Base-by-base conservation (phyloP, 2,888 invertebrate species). In the Falcaria lacertinaria region DNA sequence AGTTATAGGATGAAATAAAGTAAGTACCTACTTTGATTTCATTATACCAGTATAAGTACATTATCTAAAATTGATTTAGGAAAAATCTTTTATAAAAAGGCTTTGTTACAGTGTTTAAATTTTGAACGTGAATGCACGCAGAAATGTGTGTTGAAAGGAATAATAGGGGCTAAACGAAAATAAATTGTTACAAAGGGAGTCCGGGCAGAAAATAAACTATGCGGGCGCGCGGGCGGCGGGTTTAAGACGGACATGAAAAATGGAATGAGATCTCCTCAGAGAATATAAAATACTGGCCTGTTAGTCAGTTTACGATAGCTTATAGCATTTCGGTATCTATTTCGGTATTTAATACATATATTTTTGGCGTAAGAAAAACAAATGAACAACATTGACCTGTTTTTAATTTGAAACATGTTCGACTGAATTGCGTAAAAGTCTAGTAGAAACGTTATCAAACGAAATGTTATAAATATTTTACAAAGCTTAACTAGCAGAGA, bases 151-250 rank as follows among this genome's bases (percentile, higher is more conserved):
- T 48, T 50, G 41, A 54, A 49, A 41, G 33, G 39, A 42, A 45
- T 38, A 52, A 35, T 51, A 48, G 45, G 64, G 66, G 65, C 67
- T 60, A 61, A 61, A 60, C 56, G 50, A 64, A 61, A 54, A 74
- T 71, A 71, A 69, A 72, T 70, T 69, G 64, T 63, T 62, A 67
- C 67, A 67, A 62, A 65, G 68, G 67, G 61, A 51, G 60, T 54
- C 61, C 55, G 53, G 52, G 54, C 58, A 45, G 49, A 54, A 60
- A 64, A 65, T 68, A 70, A 77, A 76, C 75, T 71, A 69, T 69
- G 62, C 58, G 63, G 62, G 62, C 56, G 36, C 47, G 22, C 47
- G 52, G 56, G 63, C 50, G 56, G 63, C 50, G 49, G 57, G 45
- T 47, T 43, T 44, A 45, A 39, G 39, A 28, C 48, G 63, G 62